A percentile compares a stretch with the other conserved stretches of the same genome.
phyloP scores from a whole-genome alignment of 2,113 vertebrate species.

The Ceyx margarethae region DNA sequence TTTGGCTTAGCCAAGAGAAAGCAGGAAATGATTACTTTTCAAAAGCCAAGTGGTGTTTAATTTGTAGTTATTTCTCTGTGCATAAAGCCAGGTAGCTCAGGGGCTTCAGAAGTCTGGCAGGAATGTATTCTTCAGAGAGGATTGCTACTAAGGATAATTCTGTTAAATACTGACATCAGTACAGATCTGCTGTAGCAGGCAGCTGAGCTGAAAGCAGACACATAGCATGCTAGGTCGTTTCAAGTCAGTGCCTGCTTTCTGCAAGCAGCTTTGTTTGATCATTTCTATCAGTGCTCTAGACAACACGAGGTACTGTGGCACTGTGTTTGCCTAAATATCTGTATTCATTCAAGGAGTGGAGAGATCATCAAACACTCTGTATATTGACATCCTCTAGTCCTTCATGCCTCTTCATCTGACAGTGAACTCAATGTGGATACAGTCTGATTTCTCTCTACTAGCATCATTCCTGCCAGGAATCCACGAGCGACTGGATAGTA shows the following conservation, averaged over 20 bases:
- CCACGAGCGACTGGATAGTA: not conserved
- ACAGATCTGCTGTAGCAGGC: not conserved
- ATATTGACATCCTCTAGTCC: not conserved
- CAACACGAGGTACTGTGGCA: not conserved
- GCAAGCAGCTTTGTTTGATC: not conserved
- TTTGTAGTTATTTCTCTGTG: not conserved
- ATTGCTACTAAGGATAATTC: not conserved
- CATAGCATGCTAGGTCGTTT: not conserved
- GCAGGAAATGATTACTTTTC: not conserved
- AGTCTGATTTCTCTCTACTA: not conserved
- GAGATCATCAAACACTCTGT: not conserved
- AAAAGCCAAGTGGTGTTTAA: not conserved
- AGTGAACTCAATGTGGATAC: not conserved
- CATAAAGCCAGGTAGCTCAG: not conserved
- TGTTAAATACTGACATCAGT: not conserved
- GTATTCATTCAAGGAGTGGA: not conserved
- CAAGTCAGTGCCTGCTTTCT: not conserved
- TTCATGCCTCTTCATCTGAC: not conserved
- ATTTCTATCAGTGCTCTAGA: fast-evolving
- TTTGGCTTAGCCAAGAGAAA: not conserved
- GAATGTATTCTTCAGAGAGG: not conserved
- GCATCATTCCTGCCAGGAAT: not conserved
- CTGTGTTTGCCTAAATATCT: not conserved
- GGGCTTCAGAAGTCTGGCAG: not conserved
- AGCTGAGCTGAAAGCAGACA: not conserved